These are phyloP conservation scores for Coelinius sp. DNA, from an alignment of 2,888 invertebrate species.

Conservation along the genomic window DNA sequence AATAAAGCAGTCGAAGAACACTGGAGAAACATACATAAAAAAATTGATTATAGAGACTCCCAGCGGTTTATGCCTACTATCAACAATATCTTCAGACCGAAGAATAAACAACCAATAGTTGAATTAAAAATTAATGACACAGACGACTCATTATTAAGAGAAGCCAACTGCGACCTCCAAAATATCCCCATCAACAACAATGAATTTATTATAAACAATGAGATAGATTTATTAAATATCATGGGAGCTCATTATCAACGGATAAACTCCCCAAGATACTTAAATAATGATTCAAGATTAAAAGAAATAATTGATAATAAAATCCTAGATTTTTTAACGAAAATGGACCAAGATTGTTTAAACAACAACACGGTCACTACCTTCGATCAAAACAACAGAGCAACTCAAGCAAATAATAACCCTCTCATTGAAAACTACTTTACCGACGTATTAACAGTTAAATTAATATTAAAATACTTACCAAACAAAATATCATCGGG, in stretches of 20 bases:
- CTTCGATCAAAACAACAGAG: neutral
- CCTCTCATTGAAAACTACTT: neutral
- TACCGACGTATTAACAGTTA: neutral
- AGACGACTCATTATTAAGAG: too few species aligned
- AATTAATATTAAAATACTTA: slow-evolving; percentile 7
- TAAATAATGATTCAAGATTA: neutral
- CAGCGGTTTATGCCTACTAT: neutral
- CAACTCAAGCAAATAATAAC: neutral
- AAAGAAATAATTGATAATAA: neutral
- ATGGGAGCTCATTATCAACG: slow-evolving; percentile 1
- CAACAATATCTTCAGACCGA: neutral
- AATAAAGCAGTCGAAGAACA: neutral
- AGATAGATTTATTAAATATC: neutral
- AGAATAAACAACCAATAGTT: neutral
- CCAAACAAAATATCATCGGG: slow-evolving; percentile 38
- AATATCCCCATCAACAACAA: neutral
- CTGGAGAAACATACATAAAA: neutral
- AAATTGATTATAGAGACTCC: neutral
- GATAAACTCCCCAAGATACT: neutral
- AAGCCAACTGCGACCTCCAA: neutral
- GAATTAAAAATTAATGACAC: neutral
- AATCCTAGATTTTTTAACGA: neutral
- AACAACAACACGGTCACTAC: neutral
- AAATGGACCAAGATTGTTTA: neutral
- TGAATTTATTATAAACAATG: neutral